Evolutionary conservation across 1,140 invertebrate species (phyloP).

Genomic region (Colletes latitarsis): DNA sequence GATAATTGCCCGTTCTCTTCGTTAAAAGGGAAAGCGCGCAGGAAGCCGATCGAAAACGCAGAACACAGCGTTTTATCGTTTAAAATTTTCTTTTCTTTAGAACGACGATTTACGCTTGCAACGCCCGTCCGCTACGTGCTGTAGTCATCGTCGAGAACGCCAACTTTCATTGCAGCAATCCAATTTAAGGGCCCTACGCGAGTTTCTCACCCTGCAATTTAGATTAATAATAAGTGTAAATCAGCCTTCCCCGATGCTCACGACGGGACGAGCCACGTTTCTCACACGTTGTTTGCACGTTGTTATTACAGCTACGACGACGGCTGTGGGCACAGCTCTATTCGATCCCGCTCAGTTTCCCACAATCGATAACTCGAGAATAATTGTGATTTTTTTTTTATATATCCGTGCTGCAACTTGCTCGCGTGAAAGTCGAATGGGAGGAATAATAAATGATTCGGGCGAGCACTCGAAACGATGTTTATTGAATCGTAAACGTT

Average conservation of each 20-base stretch:
- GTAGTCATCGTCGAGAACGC: neutral
- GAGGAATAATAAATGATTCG: too few species aligned
- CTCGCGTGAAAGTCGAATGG: too few species aligned
- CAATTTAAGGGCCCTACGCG: slow-evolving; percentile 25
- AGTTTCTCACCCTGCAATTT: slow-evolving; percentile 33
- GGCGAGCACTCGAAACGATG: too few species aligned
- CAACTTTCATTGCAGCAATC: slow-evolving; percentile 26
- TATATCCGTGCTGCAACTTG: too few species aligned
- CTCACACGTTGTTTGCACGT: slow-evolving; percentile 25
- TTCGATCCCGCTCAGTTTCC: too few species aligned
- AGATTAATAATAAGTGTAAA: slow-evolving; percentile 44
- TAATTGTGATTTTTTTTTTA: too few species aligned
- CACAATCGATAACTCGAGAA: too few species aligned
- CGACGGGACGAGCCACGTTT: neutral
- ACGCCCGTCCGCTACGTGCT: neutral
- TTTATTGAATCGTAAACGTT: too few species aligned
- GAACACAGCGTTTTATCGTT: neutral
- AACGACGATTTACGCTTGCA: neutral
- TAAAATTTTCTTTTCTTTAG: neutral
- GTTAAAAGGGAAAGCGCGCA: neutral
- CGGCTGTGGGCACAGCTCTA: too few species aligned
- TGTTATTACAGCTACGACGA: neutral
- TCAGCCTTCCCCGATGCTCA: neutral
- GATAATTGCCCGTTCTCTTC: neutral
- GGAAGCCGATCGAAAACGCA: neutral